These are phyloP conservation scores for Mesembrinibis cayennensis DNA, from an alignment of 2,113 vertebrate species.

Conservation along the genomic window DNA sequence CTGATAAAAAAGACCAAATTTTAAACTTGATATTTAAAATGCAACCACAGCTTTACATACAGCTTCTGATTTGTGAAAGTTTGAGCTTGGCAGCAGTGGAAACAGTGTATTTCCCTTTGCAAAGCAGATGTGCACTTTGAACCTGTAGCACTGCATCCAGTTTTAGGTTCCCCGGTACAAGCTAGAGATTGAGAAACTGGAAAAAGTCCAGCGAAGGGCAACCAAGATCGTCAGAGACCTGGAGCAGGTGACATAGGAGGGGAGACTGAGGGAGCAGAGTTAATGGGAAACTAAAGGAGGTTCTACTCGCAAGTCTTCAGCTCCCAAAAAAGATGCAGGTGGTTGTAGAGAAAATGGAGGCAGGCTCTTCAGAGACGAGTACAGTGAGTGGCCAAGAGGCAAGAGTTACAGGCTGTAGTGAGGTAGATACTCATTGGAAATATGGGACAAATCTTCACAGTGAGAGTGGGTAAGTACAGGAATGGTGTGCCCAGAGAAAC, in stretches of 20 bases:
- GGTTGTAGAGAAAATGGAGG: neutral
- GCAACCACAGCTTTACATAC: neutral
- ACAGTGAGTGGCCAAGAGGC: neutral
- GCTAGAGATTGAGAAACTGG: neutral
- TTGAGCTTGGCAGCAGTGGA: neutral
- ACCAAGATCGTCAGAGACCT: neutral
- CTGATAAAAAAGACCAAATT: neutral
- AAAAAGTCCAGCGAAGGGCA: neutral
- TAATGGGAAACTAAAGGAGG: neutral
- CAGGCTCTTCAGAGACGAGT: neutral
- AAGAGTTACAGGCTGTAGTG: neutral
- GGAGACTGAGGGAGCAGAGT: neutral
- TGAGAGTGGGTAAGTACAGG: rapidly evolving
- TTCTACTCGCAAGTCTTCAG: neutral
- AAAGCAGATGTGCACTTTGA: neutral
- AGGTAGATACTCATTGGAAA: neutral
- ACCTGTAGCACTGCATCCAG: neutral
- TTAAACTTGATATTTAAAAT: neutral
- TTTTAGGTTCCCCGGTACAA: neutral
- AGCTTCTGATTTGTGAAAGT: neutral
- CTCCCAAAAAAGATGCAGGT: neutral
- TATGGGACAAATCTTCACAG: neutral
- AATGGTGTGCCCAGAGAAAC: neutral
- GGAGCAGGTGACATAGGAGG: neutral
- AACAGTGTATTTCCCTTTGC: neutral